Evolutionary conservation across 2,888 invertebrate genomes (phyloP).

Genomic region (Hemaris fuciformis): DNA sequence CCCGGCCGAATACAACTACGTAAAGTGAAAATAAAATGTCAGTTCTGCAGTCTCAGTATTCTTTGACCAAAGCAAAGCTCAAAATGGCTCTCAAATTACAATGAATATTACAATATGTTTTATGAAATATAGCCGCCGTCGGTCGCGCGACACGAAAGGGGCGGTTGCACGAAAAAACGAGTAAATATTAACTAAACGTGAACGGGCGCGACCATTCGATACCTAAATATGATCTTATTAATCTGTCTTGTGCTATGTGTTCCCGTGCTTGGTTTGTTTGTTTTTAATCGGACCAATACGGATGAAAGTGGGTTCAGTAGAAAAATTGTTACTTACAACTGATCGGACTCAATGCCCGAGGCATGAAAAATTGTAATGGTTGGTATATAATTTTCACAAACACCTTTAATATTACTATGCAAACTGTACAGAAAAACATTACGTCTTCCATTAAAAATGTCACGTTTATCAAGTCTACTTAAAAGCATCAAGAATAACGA

Average conservation of each 20-base stretch:
- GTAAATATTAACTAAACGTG: conserved; percentile 20
- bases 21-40: too few species aligned
- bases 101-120: conserved; percentile 57
- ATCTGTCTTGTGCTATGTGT: conserved; percentile 15
- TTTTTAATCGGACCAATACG: conserved; percentile 14
- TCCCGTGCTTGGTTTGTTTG: neutral
- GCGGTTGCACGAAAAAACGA: conserved; percentile 43
- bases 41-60: neutral
- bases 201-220: conserved; percentile 33
- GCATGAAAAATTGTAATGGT: too few species aligned
- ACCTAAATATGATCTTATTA: conserved; percentile 37
- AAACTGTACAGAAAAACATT: too few species aligned
- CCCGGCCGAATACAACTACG: too few species aligned
- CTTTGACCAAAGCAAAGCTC: conserved; percentile 15
- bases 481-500: too few species aligned
- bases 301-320: neutral
- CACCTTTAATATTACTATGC: too few species aligned
- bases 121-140: conserved; percentile 53
- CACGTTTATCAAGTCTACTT: too few species aligned
- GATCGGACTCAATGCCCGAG: too few species aligned
- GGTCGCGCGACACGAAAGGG: conserved; percentile 51
- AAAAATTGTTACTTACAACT: neutral
- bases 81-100: conserved; percentile 58
- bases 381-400: too few species aligned
- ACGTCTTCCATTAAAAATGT: too few species aligned